Evolutionary conservation across 1,140 invertebrate species (phyloP).

Genomic region (Pogonomyrmex barbatus): DNA sequence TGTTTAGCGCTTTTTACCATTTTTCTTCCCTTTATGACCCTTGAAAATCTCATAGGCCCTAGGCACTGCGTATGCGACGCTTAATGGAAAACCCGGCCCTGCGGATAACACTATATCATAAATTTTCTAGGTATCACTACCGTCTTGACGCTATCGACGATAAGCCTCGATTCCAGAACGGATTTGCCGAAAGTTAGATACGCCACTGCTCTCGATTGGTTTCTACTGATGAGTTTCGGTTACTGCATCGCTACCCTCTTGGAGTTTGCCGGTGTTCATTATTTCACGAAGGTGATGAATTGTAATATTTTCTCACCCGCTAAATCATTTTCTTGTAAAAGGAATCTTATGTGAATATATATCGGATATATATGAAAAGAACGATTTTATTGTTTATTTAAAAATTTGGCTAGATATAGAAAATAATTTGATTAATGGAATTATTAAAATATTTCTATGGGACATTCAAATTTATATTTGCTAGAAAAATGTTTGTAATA

Average conservation of each 20-base stretch:
- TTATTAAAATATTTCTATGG: background rate
- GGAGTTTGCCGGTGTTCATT: constrained; percentile 97
- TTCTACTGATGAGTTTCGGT: constrained; percentile 96
- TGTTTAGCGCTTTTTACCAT: background rate
- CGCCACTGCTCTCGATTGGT: constrained; percentile 96
- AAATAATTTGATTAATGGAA: background rate
- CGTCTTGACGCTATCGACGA: constrained; percentile 95
- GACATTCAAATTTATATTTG: background rate
- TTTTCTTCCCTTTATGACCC: background rate
- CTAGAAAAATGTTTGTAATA: background rate
- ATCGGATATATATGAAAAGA: background rate
- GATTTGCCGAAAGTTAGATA: constrained; percentile 97
- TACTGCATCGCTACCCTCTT: constrained; percentile 97
- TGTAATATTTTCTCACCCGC: background rate
- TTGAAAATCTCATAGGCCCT: background rate
- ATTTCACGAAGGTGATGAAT: constrained; percentile 93
- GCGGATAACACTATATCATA: constrained; percentile 6
- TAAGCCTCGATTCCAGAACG: constrained; percentile 95
- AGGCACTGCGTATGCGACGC: too few species aligned
- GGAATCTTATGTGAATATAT: background rate
- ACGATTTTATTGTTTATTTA: too few species aligned
- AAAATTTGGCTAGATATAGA: too few species aligned
- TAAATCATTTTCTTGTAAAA: background rate
- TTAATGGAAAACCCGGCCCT: background rate
- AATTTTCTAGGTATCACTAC: constrained; percentile 92